These are phyloP conservation scores for Quiscalus mexicanus DNA, from an alignment of 2,113 vertebrate species.

Conservation along the genomic window DNA sequence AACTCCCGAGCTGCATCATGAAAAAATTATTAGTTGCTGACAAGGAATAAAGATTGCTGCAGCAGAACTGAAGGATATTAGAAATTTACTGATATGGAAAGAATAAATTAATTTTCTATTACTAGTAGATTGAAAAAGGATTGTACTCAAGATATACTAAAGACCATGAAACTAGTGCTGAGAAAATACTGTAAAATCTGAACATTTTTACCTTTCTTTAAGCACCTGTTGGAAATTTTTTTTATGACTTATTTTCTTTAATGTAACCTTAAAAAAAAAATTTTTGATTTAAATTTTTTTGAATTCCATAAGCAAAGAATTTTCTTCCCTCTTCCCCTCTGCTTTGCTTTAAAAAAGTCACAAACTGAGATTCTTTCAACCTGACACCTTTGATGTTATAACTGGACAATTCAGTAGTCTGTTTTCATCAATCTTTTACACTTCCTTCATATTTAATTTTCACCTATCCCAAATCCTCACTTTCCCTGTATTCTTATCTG, in stretches of 20 bases:
- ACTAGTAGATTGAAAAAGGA: background rate
- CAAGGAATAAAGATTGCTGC: background rate
- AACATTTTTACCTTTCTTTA: background rate
- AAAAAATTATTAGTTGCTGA: background rate
- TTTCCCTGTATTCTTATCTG: background rate
- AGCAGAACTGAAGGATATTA: background rate
- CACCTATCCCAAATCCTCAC: background rate
- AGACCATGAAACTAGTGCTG: background rate
- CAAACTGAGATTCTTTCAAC: background rate
- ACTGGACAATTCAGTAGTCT: background rate
- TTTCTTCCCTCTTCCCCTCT: background rate
- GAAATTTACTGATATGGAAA: background rate
- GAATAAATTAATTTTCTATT: background rate
- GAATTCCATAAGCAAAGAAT: background rate
- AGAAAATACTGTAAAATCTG: background rate
- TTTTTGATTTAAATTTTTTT: background rate
- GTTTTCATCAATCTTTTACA: background rate
- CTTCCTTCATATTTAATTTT: background rate
- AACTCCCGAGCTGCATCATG: fast-evolving
- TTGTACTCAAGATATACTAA: background rate
- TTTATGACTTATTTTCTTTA: background rate
- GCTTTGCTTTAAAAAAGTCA: background rate
- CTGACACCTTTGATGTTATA: background rate
- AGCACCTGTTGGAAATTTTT: background rate
- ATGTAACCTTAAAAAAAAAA: fast-evolving